Conservation (phyloP, 2,113 vertebrate genomes). For the Tor tambroides region DNA sequence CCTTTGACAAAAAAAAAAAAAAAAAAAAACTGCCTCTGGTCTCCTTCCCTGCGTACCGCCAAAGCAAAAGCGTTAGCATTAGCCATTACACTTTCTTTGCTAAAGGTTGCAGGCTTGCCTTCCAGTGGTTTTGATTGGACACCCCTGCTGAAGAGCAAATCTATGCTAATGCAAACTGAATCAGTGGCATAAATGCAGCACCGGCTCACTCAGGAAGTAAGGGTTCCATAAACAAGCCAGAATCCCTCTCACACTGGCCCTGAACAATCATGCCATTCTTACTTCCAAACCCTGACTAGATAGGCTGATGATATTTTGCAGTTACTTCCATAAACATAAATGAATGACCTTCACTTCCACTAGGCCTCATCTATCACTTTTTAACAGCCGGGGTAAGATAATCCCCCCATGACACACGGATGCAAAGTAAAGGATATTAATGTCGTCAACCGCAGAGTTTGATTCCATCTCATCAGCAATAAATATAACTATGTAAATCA, state of each 20-base stretch:
- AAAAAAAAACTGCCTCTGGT: no score
- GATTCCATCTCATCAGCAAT: no score
- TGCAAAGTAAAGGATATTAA: no score
- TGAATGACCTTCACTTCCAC: background rate
- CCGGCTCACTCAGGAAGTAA: background rate
- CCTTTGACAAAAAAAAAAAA: no score
- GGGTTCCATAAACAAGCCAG: background rate
- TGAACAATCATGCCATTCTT: background rate
- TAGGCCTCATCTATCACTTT: background rate
- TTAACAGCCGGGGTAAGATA: background rate
- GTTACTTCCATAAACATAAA: background rate
- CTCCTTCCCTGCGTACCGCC: no score
- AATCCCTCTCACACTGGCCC: background rate
- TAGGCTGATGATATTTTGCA: background rate
- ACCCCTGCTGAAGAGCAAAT: background rate
- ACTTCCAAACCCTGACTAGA: background rate
- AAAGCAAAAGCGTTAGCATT: no score
- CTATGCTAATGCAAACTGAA: background rate
- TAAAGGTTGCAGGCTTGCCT: no score
- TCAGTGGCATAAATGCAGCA: background rate
- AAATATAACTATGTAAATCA: background rate
- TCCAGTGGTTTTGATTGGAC: no score
- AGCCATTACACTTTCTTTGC: no score
- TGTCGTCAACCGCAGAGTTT: no score
- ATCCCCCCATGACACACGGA: no score